phyloP scores from a whole-genome alignment of 2,888 invertebrate species.

The Kuschelorhynchus macadamiae region DNA sequence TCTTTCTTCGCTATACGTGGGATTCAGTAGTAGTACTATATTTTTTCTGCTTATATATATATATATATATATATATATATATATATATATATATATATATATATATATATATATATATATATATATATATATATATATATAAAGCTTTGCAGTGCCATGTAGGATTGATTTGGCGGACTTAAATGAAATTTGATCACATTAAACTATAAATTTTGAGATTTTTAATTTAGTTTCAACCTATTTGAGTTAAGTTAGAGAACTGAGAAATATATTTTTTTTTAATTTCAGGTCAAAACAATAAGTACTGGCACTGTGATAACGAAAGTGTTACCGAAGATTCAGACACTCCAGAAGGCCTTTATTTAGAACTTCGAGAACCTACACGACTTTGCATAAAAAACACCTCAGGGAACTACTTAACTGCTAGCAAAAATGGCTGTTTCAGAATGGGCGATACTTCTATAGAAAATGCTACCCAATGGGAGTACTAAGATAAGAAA shows the following conservation, averaged over 20 bases:
- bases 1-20: no score
- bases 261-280: no score
- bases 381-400: slow-evolving; percentile 93
- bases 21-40: no score
- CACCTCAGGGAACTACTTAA: slow-evolving; percentile 82
- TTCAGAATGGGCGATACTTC: slow-evolving; percentile 87
- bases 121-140: no score
- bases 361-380: slow-evolving; percentile 92
- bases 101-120: background rate
- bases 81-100: no score
- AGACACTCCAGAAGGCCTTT: slow-evolving; percentile 88
- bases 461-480: slow-evolving; percentile 87
- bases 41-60: no score
- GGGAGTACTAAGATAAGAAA: slow-evolving; percentile 84
- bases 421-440: slow-evolving; percentile 92
- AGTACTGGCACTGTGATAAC: slow-evolving; percentile 94
- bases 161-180: no score
- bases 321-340: slow-evolving; percentile 91
- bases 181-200: no score
- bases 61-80: no score
- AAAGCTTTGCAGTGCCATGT: no score
- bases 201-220: no score
- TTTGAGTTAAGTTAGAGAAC: background rate
- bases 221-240: no score
- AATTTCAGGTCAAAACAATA: slow-evolving; percentile 86